Evolutionary conservation across 2,797 vertebrate genomes (phyloP).

Genomic region (Chiroxiphia lanceolata): DNA sequence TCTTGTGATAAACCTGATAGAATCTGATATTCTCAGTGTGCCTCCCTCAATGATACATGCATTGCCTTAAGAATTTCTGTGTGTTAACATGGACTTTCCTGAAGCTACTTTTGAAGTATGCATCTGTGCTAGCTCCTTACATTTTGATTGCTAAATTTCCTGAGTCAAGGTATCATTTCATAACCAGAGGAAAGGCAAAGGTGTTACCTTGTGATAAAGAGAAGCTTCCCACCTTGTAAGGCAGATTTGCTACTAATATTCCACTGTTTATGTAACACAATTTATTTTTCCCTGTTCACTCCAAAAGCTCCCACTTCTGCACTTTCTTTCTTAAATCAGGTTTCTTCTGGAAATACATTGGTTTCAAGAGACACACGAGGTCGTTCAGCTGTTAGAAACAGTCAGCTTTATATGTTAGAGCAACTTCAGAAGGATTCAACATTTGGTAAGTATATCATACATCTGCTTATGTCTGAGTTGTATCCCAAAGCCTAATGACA

Average conservation of each 20-base stretch:
- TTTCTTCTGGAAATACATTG: conserved; percentile 64
- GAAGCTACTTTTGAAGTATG: not conserved
- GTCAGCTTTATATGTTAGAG: conserved; percentile 70
- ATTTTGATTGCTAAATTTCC: not conserved
- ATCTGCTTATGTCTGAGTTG: not conserved
- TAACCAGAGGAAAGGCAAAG: not conserved
- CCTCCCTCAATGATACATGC: not conserved
- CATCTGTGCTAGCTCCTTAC: not conserved
- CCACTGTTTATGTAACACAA: not conserved
- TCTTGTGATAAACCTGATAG: not conserved
- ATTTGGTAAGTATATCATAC: conserved; percentile 74
- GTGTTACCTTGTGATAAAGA: not conserved
- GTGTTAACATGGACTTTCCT: not conserved
- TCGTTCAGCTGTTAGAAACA: conserved; percentile 76
- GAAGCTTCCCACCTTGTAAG: not conserved
- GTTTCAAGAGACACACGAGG: conserved; percentile 73
- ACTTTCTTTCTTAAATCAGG: conserved; percentile 9
- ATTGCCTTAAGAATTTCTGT: not conserved
- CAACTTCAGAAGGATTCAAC: conserved; percentile 75
- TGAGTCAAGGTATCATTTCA: not conserved
- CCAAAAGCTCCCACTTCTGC: not conserved
- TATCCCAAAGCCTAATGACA: not conserved
- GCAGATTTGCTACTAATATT: not conserved
- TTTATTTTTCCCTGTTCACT: not conserved
- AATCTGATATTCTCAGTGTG: not conserved